Evolutionary conservation across 2,797 vertebrate species (phyloP), one percentile per base, ranked within the genome.

Genomic region (Trematomus bernacchii): DNA sequence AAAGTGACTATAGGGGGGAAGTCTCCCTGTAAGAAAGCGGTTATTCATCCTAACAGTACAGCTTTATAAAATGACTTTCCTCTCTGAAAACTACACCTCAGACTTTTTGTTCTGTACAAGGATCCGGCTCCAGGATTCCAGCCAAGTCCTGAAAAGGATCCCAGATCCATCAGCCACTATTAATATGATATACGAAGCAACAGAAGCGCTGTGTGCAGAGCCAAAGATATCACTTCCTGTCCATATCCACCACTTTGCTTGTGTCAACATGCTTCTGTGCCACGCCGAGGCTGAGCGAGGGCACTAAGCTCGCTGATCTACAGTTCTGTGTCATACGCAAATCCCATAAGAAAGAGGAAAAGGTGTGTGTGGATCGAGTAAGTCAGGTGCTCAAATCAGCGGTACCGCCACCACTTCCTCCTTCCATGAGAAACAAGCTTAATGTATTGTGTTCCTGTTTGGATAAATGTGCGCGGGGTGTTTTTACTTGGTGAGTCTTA

Each of bases 1-100:
- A 91, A 91, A 92, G 92, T 90, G 88, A 94, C 90, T 86, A 91
- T 83, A 82, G 51, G 77, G 80, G 80, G 81, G 82, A 79, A 37
- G 76, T 84, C 52, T 94, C 90, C 85, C 80, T 84, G 89, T 93
- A 94, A 88, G 87, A 94, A 94, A 94, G 90, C 86, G 79, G 83
- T 85, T 91, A 87, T 89, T 87, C 65, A 81, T 83, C 54, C 64
- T 89, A 86, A 85, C 75, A 77, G 85, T 73, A 76, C 83, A 83
- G 82, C 85, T 83, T 85, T 93, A 93, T 83, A 94, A 94, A 94
- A 94, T 68, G 80, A 81, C 84, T 89, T 89, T 91, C 79, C 84
- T 88, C 86, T 90, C 77, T 78, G 85, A 87, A 92, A 89, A 86
- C 72, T 73, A 64, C 19, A 14, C 46, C 75, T 83, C 77, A 77